Evolutionary conservation across 2,888 invertebrate species (phyloP), one percentile per base, ranked within the genome.

Genomic region (Ethmia dodecea): DNA sequence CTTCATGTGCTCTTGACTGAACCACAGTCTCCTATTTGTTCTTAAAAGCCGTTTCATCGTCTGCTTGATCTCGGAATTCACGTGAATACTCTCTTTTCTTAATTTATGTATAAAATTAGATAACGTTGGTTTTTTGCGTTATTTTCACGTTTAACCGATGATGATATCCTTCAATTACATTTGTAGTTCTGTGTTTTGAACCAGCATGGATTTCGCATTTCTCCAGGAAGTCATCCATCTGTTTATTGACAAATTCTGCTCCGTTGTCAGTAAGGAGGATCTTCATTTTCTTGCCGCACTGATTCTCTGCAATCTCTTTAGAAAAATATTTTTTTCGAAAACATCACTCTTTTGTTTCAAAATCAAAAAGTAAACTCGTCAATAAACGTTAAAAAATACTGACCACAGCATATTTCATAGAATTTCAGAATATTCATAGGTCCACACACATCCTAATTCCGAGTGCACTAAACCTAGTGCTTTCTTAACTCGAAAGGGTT

Each of bases 141-240:
- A n/a, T n/a, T n/a, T n/a, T n/a, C n/a, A n/a, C n/a, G n/a, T n/a
- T n/a, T n/a, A n/a, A n/a, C n/a, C n/a, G n/a, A n/a, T n/a, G n/a
- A n/a, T n/a, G n/a, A n/a, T n/a, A n/a, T n/a, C n/a, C n/a, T n/a
- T n/a, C n/a, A n/a, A n/a, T n/a, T n/a, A n/a, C n/a, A n/a, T n/a
- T n/a, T n/a, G n/a, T n/a, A n/a, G n/a, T n/a, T n/a, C n/a, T n/a
- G n/a, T n/a, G n/a, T n/a, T n/a, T n/a, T n/a, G n/a, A n/a, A n/a
- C n/a, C n/a, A n/a, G n/a, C n/a, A n/a, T 12, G 10, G 6, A 61
- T 63, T 10, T 55, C 60, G 13, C 24, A 11, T 11, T n/a, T 9
- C n/a, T 32, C 35, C 18, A 35, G 13, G 14, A 15, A 35, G 11
- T 28, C 22, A 15, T 38, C 24, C 18, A 60, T 45, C 8, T 36